A percentile compares a stretch with the other conserved stretches of the same genome.
phyloP scores from a whole-genome alignment of 2,797 vertebrate genomes.

The Momotus momota region DNA sequence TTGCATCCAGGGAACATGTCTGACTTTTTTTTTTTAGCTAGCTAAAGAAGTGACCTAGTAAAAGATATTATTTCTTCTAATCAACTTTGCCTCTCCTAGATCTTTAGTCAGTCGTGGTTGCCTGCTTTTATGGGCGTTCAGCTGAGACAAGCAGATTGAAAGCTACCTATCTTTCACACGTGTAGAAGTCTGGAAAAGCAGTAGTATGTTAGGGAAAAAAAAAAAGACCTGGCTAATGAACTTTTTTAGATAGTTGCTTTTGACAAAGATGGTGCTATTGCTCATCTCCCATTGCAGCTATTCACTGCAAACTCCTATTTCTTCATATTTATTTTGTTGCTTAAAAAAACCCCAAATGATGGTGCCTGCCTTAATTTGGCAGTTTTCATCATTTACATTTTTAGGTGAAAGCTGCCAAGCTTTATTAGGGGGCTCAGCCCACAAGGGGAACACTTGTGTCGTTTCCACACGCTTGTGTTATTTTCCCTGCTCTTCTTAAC shows the following conservation, averaged over 20 bases:
- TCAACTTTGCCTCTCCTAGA: not conserved
- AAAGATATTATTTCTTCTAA: not conserved
- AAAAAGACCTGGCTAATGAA: not conserved
- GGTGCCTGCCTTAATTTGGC: not conserved
- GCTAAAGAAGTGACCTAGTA: not conserved
- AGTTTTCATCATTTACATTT: slow-evolving; percentile 26
- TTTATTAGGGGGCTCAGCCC: slow-evolving; percentile 25
- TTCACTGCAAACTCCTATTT: not conserved
- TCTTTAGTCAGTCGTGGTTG: not conserved
- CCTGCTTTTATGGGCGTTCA: not conserved
- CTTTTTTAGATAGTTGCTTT: not conserved
- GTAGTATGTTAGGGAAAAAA: not conserved
- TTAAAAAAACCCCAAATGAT: not conserved
- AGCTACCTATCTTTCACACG: not conserved
- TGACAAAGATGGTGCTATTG: not conserved
- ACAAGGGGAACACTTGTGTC: not conserved
- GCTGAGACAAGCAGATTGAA: not conserved
- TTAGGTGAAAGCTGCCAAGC: slow-evolving; percentile 38
- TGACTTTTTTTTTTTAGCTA: not conserved
- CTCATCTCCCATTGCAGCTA: not conserved
- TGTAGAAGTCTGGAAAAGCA: not conserved
- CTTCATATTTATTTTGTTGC: not conserved
- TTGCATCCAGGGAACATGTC: not conserved
- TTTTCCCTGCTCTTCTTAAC: slow-evolving; percentile 38
- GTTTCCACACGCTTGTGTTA: not conserved